phyloP scores from a whole-genome alignment of 2,888 invertebrate genomes.

The Andricus curvator region DNA sequence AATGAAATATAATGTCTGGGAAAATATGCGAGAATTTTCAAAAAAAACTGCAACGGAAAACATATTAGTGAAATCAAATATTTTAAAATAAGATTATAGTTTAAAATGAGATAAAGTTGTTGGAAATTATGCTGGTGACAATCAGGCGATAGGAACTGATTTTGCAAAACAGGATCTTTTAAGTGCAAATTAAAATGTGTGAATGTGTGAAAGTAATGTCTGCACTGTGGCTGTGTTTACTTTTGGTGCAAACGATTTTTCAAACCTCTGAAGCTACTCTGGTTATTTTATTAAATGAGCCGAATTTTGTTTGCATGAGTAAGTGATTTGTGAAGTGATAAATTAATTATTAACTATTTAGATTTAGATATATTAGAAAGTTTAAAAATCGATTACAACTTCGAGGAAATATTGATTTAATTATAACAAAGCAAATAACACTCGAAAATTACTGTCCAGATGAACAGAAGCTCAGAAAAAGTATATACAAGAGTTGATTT shows the following conservation, averaged over 20 bases:
- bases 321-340: background rate
- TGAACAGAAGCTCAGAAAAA: background rate
- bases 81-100: background rate
- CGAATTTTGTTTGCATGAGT: slow-evolving; percentile 31
- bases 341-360: background rate
- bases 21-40: background rate
- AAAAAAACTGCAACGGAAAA: background rate
- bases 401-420: too few relatives aligned
- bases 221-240: slow-evolving; percentile 16
- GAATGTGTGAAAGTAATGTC: slow-evolving; percentile 26
- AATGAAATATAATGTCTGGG: background rate
- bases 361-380: too few relatives aligned
- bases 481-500: background rate
- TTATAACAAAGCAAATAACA: background rate
- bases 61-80: background rate
- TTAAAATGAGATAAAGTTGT: background rate
- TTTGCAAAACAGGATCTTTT: background rate
- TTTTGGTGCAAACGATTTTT: slow-evolving; percentile 6
- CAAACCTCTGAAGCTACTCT: background rate
- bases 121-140: background rate
- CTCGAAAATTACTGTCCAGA: background rate
- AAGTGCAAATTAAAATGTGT: slow-evolving; percentile 24
- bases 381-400: background rate
- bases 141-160: slow-evolving; percentile 1
- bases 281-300: background rate